These are phyloP conservation scores for Brachionus calyciflorus DNA, from an alignment of 1,140 invertebrate genomes.

Conservation along the genomic window DNA sequence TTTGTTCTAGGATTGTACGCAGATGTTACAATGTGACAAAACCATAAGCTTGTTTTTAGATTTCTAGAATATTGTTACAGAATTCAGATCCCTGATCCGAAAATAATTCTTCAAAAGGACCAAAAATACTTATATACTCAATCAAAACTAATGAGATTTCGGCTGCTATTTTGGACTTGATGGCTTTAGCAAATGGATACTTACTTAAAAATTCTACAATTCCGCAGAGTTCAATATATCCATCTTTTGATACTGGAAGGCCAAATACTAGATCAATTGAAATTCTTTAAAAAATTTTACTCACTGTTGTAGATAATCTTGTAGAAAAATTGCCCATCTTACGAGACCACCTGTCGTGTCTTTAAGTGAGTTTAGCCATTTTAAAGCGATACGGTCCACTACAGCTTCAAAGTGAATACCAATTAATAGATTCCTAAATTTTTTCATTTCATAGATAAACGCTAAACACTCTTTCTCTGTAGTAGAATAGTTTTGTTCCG, in stretches of 20 bases:
- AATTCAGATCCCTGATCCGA: constrained; percentile 19
- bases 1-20: background rate
- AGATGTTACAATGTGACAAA: background rate
- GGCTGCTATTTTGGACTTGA: background rate
- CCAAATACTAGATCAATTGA: background rate
- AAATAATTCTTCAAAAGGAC: background rate
- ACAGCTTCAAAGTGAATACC: constrained; percentile 61
- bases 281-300: background rate
- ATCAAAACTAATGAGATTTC: background rate
- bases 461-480: constrained; percentile 64
- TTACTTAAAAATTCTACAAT: constrained; percentile 2
- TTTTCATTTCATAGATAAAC: constrained; percentile 60
- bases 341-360: constrained; percentile 57
- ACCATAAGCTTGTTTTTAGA: constrained; percentile 11
- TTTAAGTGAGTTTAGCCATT: constrained; percentile 59
- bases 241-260: background rate
- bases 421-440: constrained; percentile 62
- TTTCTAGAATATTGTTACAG: background rate
- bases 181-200: background rate
- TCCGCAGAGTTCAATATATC: background rate
- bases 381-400: constrained; percentile 62
- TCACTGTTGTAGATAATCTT: background rate
- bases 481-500: constrained; percentile 60
- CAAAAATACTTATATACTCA: background rate
- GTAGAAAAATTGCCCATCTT: background rate